These are phyloP conservation scores for Drosophila rufa DNA, from an alignment of 1,140 invertebrate genomes.

Conservation along the genomic window DNA sequence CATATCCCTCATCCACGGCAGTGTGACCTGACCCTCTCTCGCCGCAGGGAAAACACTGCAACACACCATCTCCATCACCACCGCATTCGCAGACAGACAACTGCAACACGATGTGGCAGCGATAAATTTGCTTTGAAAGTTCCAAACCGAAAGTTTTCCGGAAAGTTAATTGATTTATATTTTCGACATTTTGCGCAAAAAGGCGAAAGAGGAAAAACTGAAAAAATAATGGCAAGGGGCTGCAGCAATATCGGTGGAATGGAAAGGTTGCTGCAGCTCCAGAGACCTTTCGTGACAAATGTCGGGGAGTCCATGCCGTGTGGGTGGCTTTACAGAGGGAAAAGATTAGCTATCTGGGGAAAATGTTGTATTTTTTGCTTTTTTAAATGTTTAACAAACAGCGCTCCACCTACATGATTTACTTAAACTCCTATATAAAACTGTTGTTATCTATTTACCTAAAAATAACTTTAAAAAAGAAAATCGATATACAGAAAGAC, in stretches of 20 bases:
- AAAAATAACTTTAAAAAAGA: not conserved
- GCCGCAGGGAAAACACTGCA: constrained; percentile 36
- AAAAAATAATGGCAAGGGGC: constrained; percentile 52
- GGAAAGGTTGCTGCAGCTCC: constrained; percentile 61
- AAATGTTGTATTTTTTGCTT: not conserved
- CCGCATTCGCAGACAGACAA: constrained; percentile 6
- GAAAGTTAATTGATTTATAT: constrained; percentile 82
- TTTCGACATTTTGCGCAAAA: constrained; percentile 70
- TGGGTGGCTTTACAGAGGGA: constrained; percentile 23
- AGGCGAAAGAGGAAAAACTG: constrained; percentile 11
- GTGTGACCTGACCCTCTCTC: constrained; percentile 16
- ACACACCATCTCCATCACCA: constrained; percentile 15
- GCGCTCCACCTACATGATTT: no score
- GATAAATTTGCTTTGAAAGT: constrained; percentile 60
- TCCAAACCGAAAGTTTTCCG: constrained; percentile 55
- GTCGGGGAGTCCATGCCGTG: constrained; percentile 40
- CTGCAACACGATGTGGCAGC: constrained; percentile 33
- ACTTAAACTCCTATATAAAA: not conserved
- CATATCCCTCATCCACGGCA: constrained; percentile 29
- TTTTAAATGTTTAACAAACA: not conserved
- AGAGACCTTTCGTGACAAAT: constrained; percentile 78
- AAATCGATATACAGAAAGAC: not conserved
- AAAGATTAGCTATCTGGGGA: not conserved
- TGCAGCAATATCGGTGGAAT: constrained; percentile 20
- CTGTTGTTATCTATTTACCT: not conserved